Percentiles rank a stretch among this genome's conserved stretches.
Evolutionary conservation across 2,113 vertebrate genomes (phyloP).

Genomic region (Ovis canadensis): DNA sequence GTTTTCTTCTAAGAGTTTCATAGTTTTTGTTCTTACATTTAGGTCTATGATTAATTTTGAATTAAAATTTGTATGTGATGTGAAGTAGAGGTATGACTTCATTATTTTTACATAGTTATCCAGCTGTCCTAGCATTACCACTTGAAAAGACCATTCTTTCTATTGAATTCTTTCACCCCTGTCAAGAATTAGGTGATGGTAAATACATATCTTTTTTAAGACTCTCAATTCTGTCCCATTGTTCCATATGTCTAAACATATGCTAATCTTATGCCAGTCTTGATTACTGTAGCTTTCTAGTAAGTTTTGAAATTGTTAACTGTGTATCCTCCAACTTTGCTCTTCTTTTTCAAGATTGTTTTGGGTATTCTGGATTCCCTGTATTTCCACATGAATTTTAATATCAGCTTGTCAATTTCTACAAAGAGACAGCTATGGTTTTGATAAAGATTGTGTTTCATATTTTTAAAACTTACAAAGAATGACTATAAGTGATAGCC

Average conservation of each 20-base stretch:
- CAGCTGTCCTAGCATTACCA: neutral
- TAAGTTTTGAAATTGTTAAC: conserved; percentile 34
- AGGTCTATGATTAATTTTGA: neutral
- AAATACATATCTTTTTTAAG: neutral
- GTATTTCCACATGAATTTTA: conserved; percentile 42
- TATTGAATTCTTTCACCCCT: neutral
- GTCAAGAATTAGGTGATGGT: neutral
- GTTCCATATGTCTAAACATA: neutral
- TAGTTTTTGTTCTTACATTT: neutral
- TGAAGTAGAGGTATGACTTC: neutral
- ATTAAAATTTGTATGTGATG: neutral
- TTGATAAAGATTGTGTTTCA: neutral
- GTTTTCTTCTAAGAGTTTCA: neutral
- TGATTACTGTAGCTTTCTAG: neutral
- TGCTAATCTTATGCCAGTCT: conserved; percentile 8
- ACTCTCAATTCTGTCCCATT: neutral
- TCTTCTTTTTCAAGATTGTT: conserved; percentile 17
- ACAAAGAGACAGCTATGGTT: neutral
- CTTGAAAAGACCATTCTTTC: neutral
- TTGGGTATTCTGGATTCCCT: neutral
- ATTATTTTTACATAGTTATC: neutral
- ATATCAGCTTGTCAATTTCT: conserved; percentile 27
- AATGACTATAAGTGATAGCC: neutral
- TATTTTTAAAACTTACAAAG: conserved; percentile 1
- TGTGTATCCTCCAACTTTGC: neutral